Base-by-base conservation (phyloP, 2,113 vertebrate species). In the Etia nguti region DNA sequence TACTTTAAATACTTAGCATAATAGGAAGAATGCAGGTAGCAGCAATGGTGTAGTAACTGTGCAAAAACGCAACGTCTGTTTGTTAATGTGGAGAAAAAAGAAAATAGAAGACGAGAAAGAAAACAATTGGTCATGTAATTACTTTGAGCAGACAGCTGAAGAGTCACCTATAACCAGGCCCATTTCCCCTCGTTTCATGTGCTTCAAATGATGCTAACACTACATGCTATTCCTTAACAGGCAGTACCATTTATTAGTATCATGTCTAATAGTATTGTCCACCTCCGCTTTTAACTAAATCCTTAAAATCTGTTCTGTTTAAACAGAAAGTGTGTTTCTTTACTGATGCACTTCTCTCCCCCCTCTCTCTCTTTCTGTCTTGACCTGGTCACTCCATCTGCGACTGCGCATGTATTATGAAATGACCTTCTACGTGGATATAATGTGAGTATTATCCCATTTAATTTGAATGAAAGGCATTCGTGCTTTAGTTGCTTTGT, bases 391-490 rank as follows among this genome's bases (percentile, higher is more conserved):
- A 10, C 57, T 20, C 50, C 81, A 77, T 82, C 86, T 80, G 65
- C 80, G 55, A 56, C 79, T 81, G 75, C 31, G 75, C 26, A 5
- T 59, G 29, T 22, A 11, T 46, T 70, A 34, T 31, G n/a, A 62
- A 59, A 54, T 77, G 77, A 79, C 48, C 77, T 5, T 81, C 88
- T 9, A 26, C 89, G 24, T 82, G 52, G 18, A 62, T 56, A 57
- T 87, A 6, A 86, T 79, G 95, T 95, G 92, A 95, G 95, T 95
- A 94, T 81, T 8, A 57, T 46, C 38, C 24, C 1, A 46, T 85
- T 79, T 36, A 29, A 55, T 22, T 80, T 80, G 7, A 57, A 15
- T 80, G 26, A 56, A 38, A 75, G 10, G 10, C 38, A n/a, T 68
- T 48, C 26, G 24, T 38, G 9, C 73, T 24, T 8, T 20, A 18